Evolutionary conservation across 2,797 vertebrate genomes (phyloP), one percentile per base, ranked within the genome.

Genomic region (Rhabdomys pumilio): DNA sequence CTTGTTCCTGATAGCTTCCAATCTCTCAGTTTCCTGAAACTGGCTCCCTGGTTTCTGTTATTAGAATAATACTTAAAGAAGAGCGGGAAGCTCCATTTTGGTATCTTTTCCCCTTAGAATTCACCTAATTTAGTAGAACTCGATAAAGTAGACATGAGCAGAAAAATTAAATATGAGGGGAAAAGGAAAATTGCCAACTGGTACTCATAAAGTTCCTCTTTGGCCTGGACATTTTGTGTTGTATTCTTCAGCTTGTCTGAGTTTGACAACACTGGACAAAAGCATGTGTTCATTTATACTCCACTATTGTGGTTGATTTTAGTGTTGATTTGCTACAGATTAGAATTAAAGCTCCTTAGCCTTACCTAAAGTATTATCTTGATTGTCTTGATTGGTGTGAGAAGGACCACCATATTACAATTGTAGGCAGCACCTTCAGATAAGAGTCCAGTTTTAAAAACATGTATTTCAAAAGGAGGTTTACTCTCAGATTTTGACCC

Each of bases 161-260:
- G 20, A 90, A 94, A 95, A 94, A 93, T 53, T 76, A 87, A 93
- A 81, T 77, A 67, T 76, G 44, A 72, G 9, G 55, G 72, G 14
- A 57, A 94, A 31, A 31, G 22, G 82, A 77, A 93, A 87, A 82
- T 93, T 50, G 69, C 19, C 69, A 89, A 92, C 17, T 31, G 89
- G 24, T 67, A 87, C 1, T 81, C 13, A 67, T 11, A 81, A 38
- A 84, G 17, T 7, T 94, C 65, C 29, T 88, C 59, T 88, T 17
- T 85, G 67, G 7, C 29, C 73, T 91, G 26, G 47, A 59, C 11
- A 55, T 11, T 79, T 88, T 96, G 24, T 3, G 41, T 73, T 83
- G 38, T 87, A 3, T 93, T 95, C 9, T 86, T 93, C 57, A 93
- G 91, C 59, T 94, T 6, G 15, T 90, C 67, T 91, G 31, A 53